Base-by-base conservation (phyloP, 2,888 invertebrate genomes). In the Agonopterix alstromeriana region DNA sequence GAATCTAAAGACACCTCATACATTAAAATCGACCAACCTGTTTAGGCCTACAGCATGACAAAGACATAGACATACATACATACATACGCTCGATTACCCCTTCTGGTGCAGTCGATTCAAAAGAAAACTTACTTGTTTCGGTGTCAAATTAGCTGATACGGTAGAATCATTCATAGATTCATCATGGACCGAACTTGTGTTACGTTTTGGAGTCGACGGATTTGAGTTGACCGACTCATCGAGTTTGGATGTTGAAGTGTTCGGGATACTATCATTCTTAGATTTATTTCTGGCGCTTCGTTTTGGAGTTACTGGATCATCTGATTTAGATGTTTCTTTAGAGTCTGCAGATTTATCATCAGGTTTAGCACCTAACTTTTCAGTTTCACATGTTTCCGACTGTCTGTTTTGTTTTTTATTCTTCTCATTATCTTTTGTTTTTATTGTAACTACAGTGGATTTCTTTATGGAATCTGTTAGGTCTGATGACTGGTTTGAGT, bases 121-220 rank as follows among this genome's bases (percentile, higher is more conserved):
- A 38, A 8, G 3, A 36, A 38, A 38, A 57, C 54, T 60, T 63
- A 82, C 87, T 69, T 83, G 85, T 65, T 83, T 87, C 0, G 87
- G 87, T 47, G 87, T 87, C 50, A 82, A 56, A 53, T 73, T 81
- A 17, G 57, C 54, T 10, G 67, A 50, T 2, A 60, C 50, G 36
- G 58, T 62, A 8, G 80, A 72, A 41, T 74, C 79, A 68, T 72
- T 82, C 12, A 76, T 45, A 12, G 81, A 78, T 2, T 70, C 67
- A 58, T 82, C 70, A 45, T 68, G 63, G 50, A 65, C 78, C 0
- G 70, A 69, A 53, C 68, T 75, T 52, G 68, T 76, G 38, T 63
- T 76, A 0, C 70, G 69, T 53, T 71, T 77, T 1, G 84, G 82
- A 45, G 83, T 83, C 1, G 66, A 57, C 0, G 65, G 62, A 46